A percentile compares a stretch with the other conserved stretches of the same genome.
phyloP scores from a whole-genome alignment of 2,797 vertebrate species.

The Anguilla pacifica region DNA sequence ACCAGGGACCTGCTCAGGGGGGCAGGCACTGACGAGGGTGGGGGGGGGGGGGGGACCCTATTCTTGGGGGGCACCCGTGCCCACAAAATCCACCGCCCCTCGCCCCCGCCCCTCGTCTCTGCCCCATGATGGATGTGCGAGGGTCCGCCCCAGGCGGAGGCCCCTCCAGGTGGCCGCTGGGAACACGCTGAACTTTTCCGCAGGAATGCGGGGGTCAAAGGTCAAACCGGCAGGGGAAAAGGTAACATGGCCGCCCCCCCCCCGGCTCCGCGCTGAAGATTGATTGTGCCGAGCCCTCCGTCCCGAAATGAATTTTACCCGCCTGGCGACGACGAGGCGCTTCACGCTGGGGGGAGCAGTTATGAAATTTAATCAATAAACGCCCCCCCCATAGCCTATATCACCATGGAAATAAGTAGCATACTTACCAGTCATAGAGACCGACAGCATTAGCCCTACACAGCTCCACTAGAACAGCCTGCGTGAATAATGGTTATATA shows the following conservation, averaged over 20 bases:
- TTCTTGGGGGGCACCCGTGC: neutral
- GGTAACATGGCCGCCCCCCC: slow-evolving; percentile 43
- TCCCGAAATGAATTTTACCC: slow-evolving; percentile 52
- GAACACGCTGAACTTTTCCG: slow-evolving; percentile 46
- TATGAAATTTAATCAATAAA: slow-evolving; percentile 59
- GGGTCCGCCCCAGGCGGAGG: slow-evolving; percentile 35
- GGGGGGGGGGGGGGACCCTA: neutral
- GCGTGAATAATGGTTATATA: neutral
- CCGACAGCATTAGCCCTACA: neutral
- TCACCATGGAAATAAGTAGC: slow-evolving; percentile 29
- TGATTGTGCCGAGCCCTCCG: slow-evolving; percentile 35
- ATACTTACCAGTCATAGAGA: neutral
- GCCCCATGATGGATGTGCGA: slow-evolving; percentile 41
- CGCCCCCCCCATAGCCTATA: slow-evolving; percentile 26
- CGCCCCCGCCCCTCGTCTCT: neutral
- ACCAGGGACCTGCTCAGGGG: neutral
- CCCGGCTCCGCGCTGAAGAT: slow-evolving; percentile 44
- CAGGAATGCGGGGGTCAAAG: slow-evolving; percentile 58
- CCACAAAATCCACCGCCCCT: neutral
- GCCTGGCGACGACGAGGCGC: slow-evolving; percentile 45
- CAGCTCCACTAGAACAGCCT: neutral
- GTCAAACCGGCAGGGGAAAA: slow-evolving; percentile 55
- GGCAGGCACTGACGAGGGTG: neutral
- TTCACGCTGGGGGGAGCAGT: slow-evolving; percentile 46
- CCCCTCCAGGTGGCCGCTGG: slow-evolving; percentile 54